Base-by-base conservation (phyloP, 2,113 vertebrate species). In the Silurus glanis region DNA sequence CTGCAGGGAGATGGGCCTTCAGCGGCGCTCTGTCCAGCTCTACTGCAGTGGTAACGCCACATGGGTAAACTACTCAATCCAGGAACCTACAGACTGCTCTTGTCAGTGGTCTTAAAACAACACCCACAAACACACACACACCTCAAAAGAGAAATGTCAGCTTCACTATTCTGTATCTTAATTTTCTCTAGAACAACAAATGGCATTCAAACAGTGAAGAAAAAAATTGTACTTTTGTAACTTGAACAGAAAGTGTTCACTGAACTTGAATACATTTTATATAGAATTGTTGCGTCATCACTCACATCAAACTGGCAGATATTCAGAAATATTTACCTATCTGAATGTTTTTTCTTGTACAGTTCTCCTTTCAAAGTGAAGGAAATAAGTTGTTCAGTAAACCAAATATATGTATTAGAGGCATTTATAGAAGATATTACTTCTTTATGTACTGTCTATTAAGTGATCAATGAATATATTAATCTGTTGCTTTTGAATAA, bases 51-150 rank as follows among this genome's bases (percentile, higher is more conserved):
- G 96, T 88, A 99, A 99, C 53, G 94, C 97, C 21, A 97, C 96
- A 88, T 99, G 98, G 98, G 96, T 99, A 93, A 97, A 92, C 93
- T 99, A 99, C 88, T 93, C 92, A 25, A 96, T 99, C 88, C 98
- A 99, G 91, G 98, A 99, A 92, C 98, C 98, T 88, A 99, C 97
- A 1, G 98, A 99, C 91, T 99, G 98, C 85, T 97, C 97, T 92
- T 99, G 98, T 92, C 98, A 98, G 88, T 99, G 98, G 98, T 99
- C 98, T 58, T 64, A 58, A 72, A 47, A 37, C n/a, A 69, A 56
- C 28, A 64, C 14, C 37, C 28, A 71, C 67, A 47, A 72, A 49
- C 83, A 84, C 51, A 74, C 81, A 19, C 21, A 28, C 83, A 3
- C 69, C 62, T 72, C 75, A 59, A 80, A 64, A 67, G 12, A 37